Conservation (phyloP, 2,888 invertebrate genomes). For the Drosophila greeni region DNA sequence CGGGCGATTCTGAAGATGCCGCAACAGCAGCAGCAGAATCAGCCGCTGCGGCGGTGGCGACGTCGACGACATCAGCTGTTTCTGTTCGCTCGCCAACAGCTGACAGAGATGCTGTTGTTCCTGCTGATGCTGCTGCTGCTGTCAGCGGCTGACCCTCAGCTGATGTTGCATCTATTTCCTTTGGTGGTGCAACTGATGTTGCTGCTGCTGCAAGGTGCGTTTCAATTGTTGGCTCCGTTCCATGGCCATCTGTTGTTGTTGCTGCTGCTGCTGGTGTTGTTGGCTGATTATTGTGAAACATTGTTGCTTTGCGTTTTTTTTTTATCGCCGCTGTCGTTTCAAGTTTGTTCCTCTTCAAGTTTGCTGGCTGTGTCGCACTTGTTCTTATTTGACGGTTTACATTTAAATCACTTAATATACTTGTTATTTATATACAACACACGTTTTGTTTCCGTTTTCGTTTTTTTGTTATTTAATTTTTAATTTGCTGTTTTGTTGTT, state of each 20-base stretch:
- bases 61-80: constrained; percentile 50
- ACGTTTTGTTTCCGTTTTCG: constrained; percentile 37
- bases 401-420: constrained; percentile 29
- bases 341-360: constrained; percentile 18
- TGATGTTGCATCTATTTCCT: constrained; percentile 46
- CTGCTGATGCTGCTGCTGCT: constrained; percentile 17
- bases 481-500: constrained; percentile 4
- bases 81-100: constrained; percentile 46
- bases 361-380: constrained; percentile 17
- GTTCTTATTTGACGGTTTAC: constrained; percentile 19
- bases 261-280: constrained; percentile 49
- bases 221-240: constrained; percentile 64
- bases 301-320: constrained; percentile 54
- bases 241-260: constrained; percentile 57
- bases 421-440: constrained; percentile 27
- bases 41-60: constrained; percentile 3
- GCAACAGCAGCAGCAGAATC: constrained; percentile 2
- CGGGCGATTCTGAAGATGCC: constrained; percentile 23
- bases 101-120: constrained; percentile 39
- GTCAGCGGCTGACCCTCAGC: constrained; percentile 46
- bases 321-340: constrained; percentile 23
- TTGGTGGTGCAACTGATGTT: constrained; percentile 27
- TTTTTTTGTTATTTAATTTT: neutral
- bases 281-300: constrained; percentile 60
- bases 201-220: constrained; percentile 59